Evolutionary conservation across 2,113 vertebrate species (phyloP).

Genomic region (Neodon shergylaensis): DNA sequence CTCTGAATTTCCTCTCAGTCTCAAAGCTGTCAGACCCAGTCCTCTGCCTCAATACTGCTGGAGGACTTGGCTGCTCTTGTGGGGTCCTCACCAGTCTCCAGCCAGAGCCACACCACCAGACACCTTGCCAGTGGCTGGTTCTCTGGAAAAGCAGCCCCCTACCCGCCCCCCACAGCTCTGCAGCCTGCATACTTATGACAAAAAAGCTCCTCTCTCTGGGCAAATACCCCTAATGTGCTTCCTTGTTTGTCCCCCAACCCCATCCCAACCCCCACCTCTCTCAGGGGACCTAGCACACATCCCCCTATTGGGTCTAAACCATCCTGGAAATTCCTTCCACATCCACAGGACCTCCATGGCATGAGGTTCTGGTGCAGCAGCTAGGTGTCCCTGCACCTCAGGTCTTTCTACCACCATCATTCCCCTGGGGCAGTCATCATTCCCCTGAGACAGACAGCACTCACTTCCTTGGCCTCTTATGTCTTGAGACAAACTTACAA

Average conservation of each 20-base stretch:
- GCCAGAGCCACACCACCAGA: background rate
- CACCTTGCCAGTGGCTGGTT: background rate
- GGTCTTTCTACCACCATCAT: background rate
- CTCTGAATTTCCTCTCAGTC: slow-evolving; percentile 11
- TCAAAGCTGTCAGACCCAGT: background rate
- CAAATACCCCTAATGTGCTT: accelerated
- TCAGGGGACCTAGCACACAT: background rate
- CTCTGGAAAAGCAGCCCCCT: background rate
- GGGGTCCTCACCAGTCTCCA: background rate
- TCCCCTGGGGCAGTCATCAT: background rate
- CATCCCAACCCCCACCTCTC: too few relatives aligned
- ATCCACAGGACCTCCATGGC: background rate
- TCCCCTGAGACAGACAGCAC: background rate
- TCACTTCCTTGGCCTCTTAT: background rate
- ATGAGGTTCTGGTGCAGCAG: background rate
- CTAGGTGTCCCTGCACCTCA: too few relatives aligned
- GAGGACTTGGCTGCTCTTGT: background rate
- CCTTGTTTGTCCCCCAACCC: background rate
- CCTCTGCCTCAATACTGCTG: background rate
- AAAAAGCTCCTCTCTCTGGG: background rate
- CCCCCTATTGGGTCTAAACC: background rate
- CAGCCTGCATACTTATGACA: background rate
- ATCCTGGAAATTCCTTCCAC: background rate
- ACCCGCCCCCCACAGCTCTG: too few relatives aligned
- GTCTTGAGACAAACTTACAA: slow-evolving; percentile 7